Base-by-base conservation (phyloP, 2,113 vertebrate species). In the Phaethornis superciliosus region DNA sequence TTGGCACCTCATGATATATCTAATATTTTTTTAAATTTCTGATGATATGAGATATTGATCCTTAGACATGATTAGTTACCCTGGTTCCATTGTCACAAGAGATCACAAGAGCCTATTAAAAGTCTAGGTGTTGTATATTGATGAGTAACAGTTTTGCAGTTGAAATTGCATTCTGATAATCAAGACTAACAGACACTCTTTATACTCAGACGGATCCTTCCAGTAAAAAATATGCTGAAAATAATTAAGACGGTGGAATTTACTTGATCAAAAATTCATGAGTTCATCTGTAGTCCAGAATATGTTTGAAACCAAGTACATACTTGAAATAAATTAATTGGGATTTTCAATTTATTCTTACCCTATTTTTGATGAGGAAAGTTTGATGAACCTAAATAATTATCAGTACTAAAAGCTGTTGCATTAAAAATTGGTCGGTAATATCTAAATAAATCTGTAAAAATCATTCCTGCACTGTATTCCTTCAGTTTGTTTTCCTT, bases 221-320 rank as follows among this genome's bases (percentile, higher is more conserved):
- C 35, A 89, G 37, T 81, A 87, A 89, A 95, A 93, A 42, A 30
- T 89, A 82, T 64, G 17, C 32, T 60, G 46, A 51, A 88, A 85
- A 88, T 80, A 89, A 90, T 82, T 88, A 88, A 72, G 35, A 23
- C 21, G 7, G 42, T 59, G 15, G 21, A 47, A 69, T 82, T 69
- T 49, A 76, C 90, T 85, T 94, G 75, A 85, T 88, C 1, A 88
- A 80, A 94, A 92, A 80, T 76, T 82, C 10, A 80, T 69, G n/a
- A 52, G 10, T 56, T 88, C 46, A 62, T 92, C 60, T 87, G 35
- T 40, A 87, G 82, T 82, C 35, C 59, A 88, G n/a, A 21, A 60
- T 30, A 64, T 0, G 11, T 80, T 90, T 88, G 37, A 88, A 93
- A 82, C 7, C 23, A 95, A 90, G 49, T 64, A 59, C 19, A 54